Conservation (phyloP, 2,113 vertebrate species). For the Petrocephalus microphthalmus region DNA sequence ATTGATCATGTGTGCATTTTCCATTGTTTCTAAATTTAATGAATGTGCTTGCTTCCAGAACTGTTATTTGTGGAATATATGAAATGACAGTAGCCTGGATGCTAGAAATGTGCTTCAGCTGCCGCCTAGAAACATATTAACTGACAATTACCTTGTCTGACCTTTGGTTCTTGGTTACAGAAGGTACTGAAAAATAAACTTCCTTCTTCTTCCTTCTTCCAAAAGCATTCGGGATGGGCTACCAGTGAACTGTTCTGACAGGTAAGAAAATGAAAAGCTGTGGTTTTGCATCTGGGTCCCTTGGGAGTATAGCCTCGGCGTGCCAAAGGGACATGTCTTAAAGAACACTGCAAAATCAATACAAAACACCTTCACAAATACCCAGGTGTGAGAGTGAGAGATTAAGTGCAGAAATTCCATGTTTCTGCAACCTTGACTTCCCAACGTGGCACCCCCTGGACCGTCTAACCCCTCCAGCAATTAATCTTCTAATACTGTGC, state of each 20-base stretch:
- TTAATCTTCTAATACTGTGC: constrained; percentile 28
- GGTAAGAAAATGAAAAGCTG: neutral
- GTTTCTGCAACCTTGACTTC: constrained; percentile 16
- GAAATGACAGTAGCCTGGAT: constrained; percentile 1
- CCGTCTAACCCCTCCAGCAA: constrained; percentile 17
- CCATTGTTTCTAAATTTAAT: neutral
- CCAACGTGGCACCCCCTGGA: constrained; percentile 11
- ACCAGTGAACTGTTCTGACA: neutral
- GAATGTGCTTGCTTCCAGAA: neutral
- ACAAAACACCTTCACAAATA: constrained; percentile 4
- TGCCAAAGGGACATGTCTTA: neutral
- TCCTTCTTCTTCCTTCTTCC: neutral
- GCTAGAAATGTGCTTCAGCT: neutral
- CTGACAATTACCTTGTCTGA: neutral
- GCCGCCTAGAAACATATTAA: neutral
- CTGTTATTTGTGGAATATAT: neutral
- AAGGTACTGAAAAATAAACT: neutral
- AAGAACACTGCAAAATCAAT: neutral
- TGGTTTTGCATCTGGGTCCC: neutral
- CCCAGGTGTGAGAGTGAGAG: neutral
- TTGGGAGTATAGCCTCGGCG: neutral
- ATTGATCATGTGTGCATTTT: neutral
- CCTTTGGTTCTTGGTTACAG: neutral
- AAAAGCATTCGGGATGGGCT: neutral
- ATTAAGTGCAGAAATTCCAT: neutral